Conservation (phyloP, 2,113 vertebrate genomes). For the Notothenia coriiceps region DNA sequence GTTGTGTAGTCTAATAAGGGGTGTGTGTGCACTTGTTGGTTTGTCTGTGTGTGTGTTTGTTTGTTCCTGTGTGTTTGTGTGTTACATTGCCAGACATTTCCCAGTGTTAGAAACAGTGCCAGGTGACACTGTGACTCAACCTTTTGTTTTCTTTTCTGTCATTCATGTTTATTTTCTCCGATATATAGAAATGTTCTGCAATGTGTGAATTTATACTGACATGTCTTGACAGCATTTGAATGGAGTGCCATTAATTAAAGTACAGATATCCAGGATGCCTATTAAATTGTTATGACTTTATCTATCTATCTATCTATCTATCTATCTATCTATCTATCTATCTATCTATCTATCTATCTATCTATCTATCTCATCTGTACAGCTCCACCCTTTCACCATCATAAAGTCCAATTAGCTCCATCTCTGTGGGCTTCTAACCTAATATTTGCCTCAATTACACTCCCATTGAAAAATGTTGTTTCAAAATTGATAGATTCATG, state of each 20-base stretch:
- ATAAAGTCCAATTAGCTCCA: conserved; percentile 74
- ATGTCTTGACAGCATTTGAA: not conserved
- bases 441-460: conserved; percentile 87
- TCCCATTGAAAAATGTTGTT: conserved; percentile 88
- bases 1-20: conserved; percentile 33
- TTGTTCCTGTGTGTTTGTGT: conserved; percentile 23
- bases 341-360: no score
- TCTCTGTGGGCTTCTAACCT: conserved; percentile 83
- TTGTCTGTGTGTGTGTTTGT: not conserved
- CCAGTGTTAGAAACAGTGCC: not conserved
- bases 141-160: conserved; percentile 2
- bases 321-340: no score
- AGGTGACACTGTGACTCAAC: not conserved
- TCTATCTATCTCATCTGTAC: conserved; percentile 19
- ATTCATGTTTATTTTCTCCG: not conserved
- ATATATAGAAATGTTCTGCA: not conserved
- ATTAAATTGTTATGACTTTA: no score
- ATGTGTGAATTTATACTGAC: not conserved
- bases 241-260: not conserved
- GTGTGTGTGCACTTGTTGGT: conserved; percentile 14
- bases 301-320: no score
- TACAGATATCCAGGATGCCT: not conserved
- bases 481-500: conserved; percentile 91
- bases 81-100: conserved; percentile 17
- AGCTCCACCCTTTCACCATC: conserved; percentile 29